Base-by-base conservation (phyloP, 2,888 invertebrate species). In the Hypomecis punctinalis region DNA sequence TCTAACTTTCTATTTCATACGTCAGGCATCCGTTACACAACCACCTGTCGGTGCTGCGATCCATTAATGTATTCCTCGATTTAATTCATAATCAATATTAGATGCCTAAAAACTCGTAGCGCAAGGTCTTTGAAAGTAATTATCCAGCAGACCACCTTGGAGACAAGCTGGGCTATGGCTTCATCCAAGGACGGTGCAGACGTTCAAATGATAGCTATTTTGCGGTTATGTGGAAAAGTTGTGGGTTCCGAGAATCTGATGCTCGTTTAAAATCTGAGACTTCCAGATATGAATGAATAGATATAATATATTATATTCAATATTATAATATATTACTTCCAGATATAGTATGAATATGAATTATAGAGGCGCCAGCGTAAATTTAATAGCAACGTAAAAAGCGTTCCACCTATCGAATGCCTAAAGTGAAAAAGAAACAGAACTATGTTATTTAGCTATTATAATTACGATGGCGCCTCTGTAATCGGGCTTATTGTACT, bases 91-190 rank as follows among this genome's bases (percentile, higher is more conserved):
- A 69, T 70, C 64, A 77, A 79, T 73, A 69, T 66, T 67, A 68
- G 68, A 61, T 65, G 65, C 48, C 48, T 72, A 68, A 77, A 67
- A 62, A 58, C 56, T 69, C 67, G 76, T 72, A 74, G 71, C 68
- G 63, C 81, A 83, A 86, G 88, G 86, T 77, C 80, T 79, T 83
- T 73, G 84, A 86, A 86, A 86, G 85, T 87, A 83, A 85, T 86
- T 85, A 83, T 72, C 68, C 61, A 67, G 71, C 67, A 61, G 85
- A 86, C 85, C 88, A 86, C 89, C 89, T 84, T 80, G 85, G 73
- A 74, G 81, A 79, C 76, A 80, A 72, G 78, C 82, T 40, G 56
- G 46, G 48, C 54, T 64, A 85, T 78, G 89, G 90, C 82, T 90
- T 91, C 89, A 59, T 63, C 58, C 77, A 82, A 81, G 81, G 81